Evolutionary conservation across 2,888 invertebrate genomes (phyloP).

Genomic region (Microplitis deprimator): DNA sequence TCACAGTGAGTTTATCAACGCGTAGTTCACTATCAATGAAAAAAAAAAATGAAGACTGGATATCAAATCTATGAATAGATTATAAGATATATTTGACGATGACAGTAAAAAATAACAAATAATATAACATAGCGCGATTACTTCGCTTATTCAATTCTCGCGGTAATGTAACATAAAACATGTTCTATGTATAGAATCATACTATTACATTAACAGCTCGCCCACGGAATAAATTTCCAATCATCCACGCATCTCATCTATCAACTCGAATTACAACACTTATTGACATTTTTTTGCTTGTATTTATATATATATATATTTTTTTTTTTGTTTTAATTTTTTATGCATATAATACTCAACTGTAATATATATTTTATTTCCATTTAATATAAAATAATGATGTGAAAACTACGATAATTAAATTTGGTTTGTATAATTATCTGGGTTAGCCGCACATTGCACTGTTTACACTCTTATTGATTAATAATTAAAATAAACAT

Average conservation of each 20-base stretch:
- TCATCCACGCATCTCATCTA: background rate
- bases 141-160: background rate
- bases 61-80: background rate
- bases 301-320: background rate
- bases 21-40: too few species aligned
- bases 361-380: background rate
- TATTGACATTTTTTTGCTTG: background rate
- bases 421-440: background rate
- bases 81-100: background rate
- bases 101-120: conserved; percentile 5
- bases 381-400: background rate
- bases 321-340: background rate
- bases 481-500: background rate
- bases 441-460: background rate
- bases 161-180: background rate
- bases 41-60: too few species aligned
- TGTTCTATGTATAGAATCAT: background rate
- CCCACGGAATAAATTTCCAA: background rate
- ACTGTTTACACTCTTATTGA: background rate
- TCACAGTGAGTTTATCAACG: background rate
- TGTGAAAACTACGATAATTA: background rate
- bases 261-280: background rate
- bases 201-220: background rate
- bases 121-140: conserved; percentile 11
- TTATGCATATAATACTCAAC: background rate